phyloP scores from a whole-genome alignment of 2,797 vertebrate genomes.

The Coendou prehensilis region DNA sequence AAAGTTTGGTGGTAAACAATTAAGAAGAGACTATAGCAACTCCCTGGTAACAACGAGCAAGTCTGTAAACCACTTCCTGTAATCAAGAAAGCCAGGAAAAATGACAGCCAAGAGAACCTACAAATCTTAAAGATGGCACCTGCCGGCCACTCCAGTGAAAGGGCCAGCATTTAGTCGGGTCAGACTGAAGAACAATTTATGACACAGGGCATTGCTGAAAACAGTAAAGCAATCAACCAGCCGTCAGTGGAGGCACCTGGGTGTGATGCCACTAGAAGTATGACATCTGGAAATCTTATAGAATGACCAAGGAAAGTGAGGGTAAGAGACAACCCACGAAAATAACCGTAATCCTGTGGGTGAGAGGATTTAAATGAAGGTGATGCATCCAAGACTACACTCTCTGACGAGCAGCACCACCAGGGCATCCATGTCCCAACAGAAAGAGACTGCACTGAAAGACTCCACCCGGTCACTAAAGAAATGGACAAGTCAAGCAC shows the following conservation, averaged over 20 bases:
- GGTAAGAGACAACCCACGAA: neutral
- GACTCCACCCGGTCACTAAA: neutral
- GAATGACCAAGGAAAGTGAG: neutral
- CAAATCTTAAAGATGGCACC: neutral
- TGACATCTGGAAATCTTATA: neutral
- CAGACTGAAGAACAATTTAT: neutral
- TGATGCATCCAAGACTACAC: neutral
- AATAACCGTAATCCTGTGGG: neutral
- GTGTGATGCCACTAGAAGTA: neutral
- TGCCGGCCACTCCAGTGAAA: neutral
- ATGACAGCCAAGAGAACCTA: neutral
- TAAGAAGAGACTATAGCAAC: neutral
- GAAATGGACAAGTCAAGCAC: neutral
- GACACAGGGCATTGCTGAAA: neutral
- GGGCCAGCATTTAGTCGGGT: neutral
- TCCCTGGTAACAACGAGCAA: neutral
- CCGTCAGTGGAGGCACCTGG: neutral
- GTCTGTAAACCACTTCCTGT: neutral
- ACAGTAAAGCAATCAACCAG: neutral
- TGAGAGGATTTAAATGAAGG: neutral
- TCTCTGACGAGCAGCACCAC: neutral
- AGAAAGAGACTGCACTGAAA: neutral
- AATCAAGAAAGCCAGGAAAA: neutral
- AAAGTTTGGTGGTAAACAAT: neutral
- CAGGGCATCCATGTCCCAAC: neutral